Evolutionary conservation across 2,888 invertebrate species (phyloP).

Genomic region (Macropis europaea): DNA sequence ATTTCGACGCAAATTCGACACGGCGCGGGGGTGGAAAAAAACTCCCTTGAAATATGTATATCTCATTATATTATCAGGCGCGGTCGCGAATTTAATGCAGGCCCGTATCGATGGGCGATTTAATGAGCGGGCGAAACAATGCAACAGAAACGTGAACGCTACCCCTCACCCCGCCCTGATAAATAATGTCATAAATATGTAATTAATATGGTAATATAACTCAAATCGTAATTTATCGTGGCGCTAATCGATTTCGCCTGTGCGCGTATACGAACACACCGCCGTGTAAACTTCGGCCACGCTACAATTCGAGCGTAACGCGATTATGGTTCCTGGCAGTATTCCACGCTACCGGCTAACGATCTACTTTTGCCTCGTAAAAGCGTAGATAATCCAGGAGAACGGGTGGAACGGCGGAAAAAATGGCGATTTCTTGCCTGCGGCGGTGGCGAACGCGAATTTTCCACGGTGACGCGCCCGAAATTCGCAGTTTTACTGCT

Average conservation of each 20-base stretch:
- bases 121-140: constrained; percentile 51
- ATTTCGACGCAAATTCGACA: constrained; percentile 44
- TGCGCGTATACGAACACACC: constrained; percentile 36
- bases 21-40: constrained; percentile 8
- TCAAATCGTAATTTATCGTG: constrained; percentile 43
- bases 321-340: constrained; percentile 49
- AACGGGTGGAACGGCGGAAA: no score
- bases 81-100: constrained; percentile 39
- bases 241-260: constrained; percentile 48
- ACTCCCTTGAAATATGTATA: constrained; percentile 30
- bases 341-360: constrained; percentile 41
- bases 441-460: no score
- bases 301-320: constrained; percentile 44
- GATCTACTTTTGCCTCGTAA: constrained; percentile 45
- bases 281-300: neutral
- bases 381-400: no score
- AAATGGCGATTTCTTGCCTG: no score
- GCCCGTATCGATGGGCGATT: constrained; percentile 45
- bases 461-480: no score
- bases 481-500: no score
- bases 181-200: constrained; percentile 53
- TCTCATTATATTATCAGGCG: constrained; percentile 49
- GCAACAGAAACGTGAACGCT: constrained; percentile 38
- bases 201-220: constrained; percentile 56
- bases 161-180: constrained; percentile 12